A percentile compares a stretch with the other conserved stretches of the same genome.
Evolutionary conservation across 2,797 vertebrate genomes (phyloP).

Genomic region (Falco peregrinus): DNA sequence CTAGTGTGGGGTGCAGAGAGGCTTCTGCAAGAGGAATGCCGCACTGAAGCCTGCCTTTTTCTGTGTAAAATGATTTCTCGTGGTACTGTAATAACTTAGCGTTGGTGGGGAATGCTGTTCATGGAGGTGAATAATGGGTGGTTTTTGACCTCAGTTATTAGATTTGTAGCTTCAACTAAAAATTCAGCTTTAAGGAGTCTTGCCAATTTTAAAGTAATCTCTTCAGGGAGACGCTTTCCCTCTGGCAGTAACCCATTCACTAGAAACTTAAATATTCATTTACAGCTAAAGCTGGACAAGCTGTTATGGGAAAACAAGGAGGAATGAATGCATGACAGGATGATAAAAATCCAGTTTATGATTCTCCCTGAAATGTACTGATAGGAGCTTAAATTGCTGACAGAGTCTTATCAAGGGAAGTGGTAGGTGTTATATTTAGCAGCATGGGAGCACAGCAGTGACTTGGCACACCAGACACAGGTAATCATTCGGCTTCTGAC

Average conservation of each 20-base stretch:
- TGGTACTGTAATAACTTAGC: background rate
- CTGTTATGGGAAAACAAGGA: background rate
- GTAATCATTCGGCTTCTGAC: background rate
- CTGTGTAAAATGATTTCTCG: background rate
- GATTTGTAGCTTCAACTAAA: background rate
- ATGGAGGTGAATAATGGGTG: background rate
- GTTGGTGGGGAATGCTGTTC: background rate
- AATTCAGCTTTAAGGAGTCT: slow-evolving; percentile 1
- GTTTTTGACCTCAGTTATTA: background rate
- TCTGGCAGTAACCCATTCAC: background rate
- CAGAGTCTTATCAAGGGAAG: background rate
- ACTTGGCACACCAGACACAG: rapidly evolving
- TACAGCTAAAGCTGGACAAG: background rate
- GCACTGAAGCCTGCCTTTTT: background rate
- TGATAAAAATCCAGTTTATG: background rate
- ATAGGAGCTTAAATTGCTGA: background rate
- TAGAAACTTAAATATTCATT: background rate
- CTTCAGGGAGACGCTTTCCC: background rate
- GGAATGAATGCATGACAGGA: background rate
- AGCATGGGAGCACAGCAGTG: background rate
- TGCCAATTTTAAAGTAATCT: background rate
- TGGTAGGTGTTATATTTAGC: background rate
- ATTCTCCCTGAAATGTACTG: background rate
- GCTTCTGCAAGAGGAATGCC: background rate
- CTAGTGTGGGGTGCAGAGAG: background rate